A percentile compares a stretch with the other conserved stretches of the same genome.
phyloP scores from a whole-genome alignment of 1,140 invertebrate species.

The Eubasilissa regina region DNA sequence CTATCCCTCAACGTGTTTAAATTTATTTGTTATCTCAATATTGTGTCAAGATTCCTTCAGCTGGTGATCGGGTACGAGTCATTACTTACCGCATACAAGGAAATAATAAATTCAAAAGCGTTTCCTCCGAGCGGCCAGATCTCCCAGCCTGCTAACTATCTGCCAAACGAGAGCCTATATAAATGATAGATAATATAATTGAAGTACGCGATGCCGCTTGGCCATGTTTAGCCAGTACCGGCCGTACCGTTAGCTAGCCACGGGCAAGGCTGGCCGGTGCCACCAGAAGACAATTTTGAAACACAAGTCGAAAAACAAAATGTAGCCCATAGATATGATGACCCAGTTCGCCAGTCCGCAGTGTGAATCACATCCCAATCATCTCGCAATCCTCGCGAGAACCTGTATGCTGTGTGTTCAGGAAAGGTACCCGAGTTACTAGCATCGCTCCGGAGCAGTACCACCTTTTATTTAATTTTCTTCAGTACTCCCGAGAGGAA shows the following conservation, averaged over 20 bases:
- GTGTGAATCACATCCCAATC: constrained; percentile 7
- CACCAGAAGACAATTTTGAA: constrained; percentile 21
- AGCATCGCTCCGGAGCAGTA: too few relatives aligned
- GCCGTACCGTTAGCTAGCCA: constrained; percentile 35
- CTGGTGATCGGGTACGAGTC: too few relatives aligned
- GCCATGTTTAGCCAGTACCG: constrained; percentile 3
- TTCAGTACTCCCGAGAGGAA: too few relatives aligned
- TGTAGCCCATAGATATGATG: not conserved
- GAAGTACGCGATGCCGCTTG: not conserved
- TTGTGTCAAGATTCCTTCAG: too few relatives aligned
- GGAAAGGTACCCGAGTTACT: too few relatives aligned
- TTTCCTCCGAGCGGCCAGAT: not conserved
- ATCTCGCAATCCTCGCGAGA: not conserved
- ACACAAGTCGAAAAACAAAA: constrained; percentile 23
- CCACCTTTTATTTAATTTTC: too few relatives aligned
- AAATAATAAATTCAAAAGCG: not conserved
- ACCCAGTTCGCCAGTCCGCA: constrained; percentile 8
- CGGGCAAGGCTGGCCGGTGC: constrained; percentile 29
- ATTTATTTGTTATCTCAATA: too few relatives aligned
- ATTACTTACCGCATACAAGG: too few relatives aligned
- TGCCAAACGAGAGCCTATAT: constrained; percentile 11
- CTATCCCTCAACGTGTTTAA: too few relatives aligned
- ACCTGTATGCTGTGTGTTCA: too few relatives aligned
- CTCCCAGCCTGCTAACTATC: constrained; percentile 11
- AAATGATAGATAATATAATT: constrained; percentile 31